Evolutionary conservation across 1,140 invertebrate species (phyloP).

Genomic region (Scylla paramamosain): DNA sequence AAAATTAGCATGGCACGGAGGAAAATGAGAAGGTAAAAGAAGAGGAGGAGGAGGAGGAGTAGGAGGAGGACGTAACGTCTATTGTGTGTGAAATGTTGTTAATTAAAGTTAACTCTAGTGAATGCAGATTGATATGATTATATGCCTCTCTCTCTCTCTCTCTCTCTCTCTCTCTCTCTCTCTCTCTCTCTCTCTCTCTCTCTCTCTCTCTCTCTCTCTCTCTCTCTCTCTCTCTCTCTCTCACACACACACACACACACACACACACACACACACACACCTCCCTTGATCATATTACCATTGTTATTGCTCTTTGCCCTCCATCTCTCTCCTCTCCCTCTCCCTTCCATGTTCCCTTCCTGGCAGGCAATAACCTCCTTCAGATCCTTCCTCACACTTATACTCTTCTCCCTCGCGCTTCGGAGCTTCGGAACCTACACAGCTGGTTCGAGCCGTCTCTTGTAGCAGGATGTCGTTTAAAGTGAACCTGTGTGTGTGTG

Average conservation of each 20-base stretch:
- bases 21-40: too few relatives aligned
- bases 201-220: too few relatives aligned
- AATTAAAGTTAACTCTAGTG: too few relatives aligned
- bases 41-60: too few relatives aligned
- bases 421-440: background rate
- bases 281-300: slow-evolving; percentile 1
- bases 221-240: too few relatives aligned
- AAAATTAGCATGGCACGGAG: too few relatives aligned
- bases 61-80: background rate
- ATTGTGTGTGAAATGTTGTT: too few relatives aligned
- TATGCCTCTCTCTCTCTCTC: too few relatives aligned
- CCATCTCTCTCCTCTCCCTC: background rate
- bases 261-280: slow-evolving; percentile 41
- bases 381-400: slow-evolving; percentile 13
- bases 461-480: background rate
- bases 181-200: too few relatives aligned
- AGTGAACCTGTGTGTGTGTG: background rate
- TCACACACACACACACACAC: background rate
- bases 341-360: background rate
- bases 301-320: background rate
- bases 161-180: too few relatives aligned
- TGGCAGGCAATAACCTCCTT: background rate
- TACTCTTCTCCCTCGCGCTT: background rate
- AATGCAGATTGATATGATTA: too few relatives aligned
- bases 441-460: background rate